These are phyloP conservation scores for Circaetus gallicus DNA, from an alignment of 2,113 vertebrate species.

Conservation along the genomic window DNA sequence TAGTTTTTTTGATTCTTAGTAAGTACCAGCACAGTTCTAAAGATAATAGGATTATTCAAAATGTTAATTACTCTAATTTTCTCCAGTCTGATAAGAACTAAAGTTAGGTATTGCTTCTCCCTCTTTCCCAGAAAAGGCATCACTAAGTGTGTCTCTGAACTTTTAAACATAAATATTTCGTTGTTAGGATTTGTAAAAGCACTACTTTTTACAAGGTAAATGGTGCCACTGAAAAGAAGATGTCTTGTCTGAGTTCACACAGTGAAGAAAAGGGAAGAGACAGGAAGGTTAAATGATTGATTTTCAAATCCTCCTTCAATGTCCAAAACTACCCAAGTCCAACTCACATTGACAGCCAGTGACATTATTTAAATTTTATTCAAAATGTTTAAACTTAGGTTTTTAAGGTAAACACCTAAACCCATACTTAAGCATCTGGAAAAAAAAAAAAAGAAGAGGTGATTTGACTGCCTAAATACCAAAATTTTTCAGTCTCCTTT, in stretches of 20 bases:
- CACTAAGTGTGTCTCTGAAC: background rate
- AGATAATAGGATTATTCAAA: conserved; percentile 21
- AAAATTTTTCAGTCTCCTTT: background rate
- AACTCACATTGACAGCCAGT: background rate
- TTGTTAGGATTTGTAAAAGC: background rate
- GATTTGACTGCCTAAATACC: background rate
- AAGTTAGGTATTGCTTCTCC: background rate
- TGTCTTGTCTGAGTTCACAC: background rate
- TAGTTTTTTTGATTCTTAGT: background rate
- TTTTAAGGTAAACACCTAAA: background rate
- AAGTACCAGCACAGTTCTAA: background rate
- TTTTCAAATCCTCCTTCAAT: background rate
- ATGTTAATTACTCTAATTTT: conserved; percentile 33
- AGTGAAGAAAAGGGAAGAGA: background rate
- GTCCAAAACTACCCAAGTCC: background rate
- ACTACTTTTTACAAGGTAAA: background rate
- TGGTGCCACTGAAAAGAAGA: background rate
- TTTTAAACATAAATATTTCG: background rate
- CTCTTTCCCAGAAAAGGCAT: background rate
- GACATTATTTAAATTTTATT: background rate
- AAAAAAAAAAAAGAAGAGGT: too few species aligned
- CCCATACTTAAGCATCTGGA: background rate
- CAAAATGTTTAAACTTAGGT: background rate
- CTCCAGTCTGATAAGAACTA: background rate
- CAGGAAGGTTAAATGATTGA: background rate